phyloP scores from a whole-genome alignment of 2,113 vertebrate species.

The Morone saxatilis region DNA sequence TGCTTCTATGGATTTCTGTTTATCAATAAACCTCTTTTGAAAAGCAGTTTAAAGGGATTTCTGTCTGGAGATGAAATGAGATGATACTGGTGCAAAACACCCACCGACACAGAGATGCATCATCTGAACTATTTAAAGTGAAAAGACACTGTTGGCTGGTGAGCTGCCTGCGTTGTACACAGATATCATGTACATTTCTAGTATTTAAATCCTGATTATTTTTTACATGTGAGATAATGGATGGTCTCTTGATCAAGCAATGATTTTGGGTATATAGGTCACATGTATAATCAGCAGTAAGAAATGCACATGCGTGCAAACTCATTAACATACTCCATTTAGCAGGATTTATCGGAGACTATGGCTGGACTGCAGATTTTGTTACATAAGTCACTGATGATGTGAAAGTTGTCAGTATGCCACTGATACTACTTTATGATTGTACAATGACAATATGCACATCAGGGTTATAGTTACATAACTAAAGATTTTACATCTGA shows the following conservation, averaged over 20 bases:
- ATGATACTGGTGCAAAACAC: constrained; percentile 16
- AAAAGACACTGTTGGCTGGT: neutral
- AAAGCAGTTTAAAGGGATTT: constrained; percentile 36
- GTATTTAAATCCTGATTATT: neutral
- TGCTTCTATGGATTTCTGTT: constrained; percentile 35
- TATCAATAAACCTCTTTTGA: constrained; percentile 47
- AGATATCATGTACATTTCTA: neutral
- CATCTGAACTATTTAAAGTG: neutral
- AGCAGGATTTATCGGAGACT: constrained; percentile 4
- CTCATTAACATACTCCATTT: constrained; percentile 17
- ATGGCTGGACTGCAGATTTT: constrained; percentile 8
- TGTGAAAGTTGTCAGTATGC: constrained; percentile 1
- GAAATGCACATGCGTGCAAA: constrained; percentile 5
- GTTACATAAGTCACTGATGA: constrained; percentile 46
- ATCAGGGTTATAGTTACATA: neutral
- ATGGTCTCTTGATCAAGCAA: neutral
- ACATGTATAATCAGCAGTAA: constrained; percentile 25
- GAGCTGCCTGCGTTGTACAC: neutral
- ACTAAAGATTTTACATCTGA: neutral
- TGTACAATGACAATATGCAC: neutral
- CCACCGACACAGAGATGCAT: neutral
- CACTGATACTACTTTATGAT: constrained; percentile 36
- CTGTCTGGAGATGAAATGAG: constrained; percentile 5
- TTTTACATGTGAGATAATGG: neutral
- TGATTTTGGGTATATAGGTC: constrained; percentile 15